These are phyloP conservation scores for Desmophyllum pertusum DNA, from an alignment of 92 coral and sea anemone genomes.

Conservation along the genomic window DNA sequence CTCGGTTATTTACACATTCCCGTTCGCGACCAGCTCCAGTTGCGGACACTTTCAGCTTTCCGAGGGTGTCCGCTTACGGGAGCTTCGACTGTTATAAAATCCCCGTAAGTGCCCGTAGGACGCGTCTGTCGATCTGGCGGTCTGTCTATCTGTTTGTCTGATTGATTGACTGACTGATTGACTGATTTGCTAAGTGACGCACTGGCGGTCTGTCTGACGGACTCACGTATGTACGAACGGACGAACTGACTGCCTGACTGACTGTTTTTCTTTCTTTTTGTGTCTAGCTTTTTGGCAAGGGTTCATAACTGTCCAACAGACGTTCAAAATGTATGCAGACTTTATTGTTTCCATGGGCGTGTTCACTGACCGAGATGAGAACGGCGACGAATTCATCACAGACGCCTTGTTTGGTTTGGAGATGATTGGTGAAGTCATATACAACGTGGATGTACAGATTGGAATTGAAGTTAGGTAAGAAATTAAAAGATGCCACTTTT, in stretches of 20 bases:
- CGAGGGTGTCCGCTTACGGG: too few relatives aligned
- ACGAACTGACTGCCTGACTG: neutral
- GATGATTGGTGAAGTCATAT: conserved; percentile 24
- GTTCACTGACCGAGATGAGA: conserved; percentile 23
- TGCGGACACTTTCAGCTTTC: too few relatives aligned
- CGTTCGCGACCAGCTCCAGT: too few relatives aligned
- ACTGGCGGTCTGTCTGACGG: neutral
- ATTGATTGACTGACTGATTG: neutral
- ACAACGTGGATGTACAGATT: conserved; percentile 37
- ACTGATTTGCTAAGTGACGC: neutral
- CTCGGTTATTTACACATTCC: too few relatives aligned
- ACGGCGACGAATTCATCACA: conserved; percentile 37
- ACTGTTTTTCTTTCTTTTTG: neutral
- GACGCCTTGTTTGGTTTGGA: conserved; percentile 55
- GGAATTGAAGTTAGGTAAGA: conserved; percentile 16
- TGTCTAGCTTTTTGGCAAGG: conserved; percentile 3
- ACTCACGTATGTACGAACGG: too few relatives aligned
- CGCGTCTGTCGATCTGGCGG: neutral
- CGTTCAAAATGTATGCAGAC: conserved; percentile 5
- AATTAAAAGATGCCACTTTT: too few relatives aligned
- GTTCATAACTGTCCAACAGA: conserved; percentile 2
- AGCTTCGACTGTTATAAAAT: too few relatives aligned
- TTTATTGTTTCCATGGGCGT: conserved; percentile 36
- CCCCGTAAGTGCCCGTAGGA: too few relatives aligned
- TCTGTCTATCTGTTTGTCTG: neutral